Percentiles rank a stretch among this genome's conserved stretches.
These are phyloP conservation scores for Terebella lapidaria DNA, from an alignment of 2,888 invertebrate species.

Conservation along the genomic window DNA sequence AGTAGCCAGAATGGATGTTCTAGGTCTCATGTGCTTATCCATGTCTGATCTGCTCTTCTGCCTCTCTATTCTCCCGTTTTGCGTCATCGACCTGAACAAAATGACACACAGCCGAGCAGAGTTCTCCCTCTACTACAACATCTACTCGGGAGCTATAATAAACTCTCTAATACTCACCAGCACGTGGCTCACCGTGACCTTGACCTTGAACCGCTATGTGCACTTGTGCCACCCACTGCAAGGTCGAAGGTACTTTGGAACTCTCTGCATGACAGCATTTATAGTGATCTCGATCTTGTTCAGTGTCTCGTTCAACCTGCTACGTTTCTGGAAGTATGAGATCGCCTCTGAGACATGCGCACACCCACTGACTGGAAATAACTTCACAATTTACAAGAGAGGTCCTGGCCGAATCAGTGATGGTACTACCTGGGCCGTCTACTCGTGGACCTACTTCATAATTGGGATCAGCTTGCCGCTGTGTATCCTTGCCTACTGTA, in stretches of 20 bases:
- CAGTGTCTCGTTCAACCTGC: slow-evolving; percentile 1
- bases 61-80: not conserved
- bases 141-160: not conserved
- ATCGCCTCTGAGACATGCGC: not conserved
- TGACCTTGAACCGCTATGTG: not conserved
- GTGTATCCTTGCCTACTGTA: slow-evolving; percentile 1
- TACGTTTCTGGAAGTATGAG: not conserved
- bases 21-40: not conserved
- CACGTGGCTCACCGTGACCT: slow-evolving; percentile 1
- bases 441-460: not conserved
- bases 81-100: not conserved
- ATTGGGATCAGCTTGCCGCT: not conserved
- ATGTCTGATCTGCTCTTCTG: not conserved
- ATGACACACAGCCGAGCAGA: not conserved
- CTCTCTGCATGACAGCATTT: not conserved
- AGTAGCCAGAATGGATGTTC: not conserved
- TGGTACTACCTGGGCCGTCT: not conserved
- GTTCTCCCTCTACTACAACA: not conserved
- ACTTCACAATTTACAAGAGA: not conserved
- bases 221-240: slow-evolving; percentile 2
- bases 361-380: not conserved
- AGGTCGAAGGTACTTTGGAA: not conserved
- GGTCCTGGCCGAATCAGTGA: not conserved
- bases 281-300: not conserved
- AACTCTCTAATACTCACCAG: not conserved